Conservation (phyloP, 2,113 vertebrate species). For the Rhinopomastus cyanomelas region DNA sequence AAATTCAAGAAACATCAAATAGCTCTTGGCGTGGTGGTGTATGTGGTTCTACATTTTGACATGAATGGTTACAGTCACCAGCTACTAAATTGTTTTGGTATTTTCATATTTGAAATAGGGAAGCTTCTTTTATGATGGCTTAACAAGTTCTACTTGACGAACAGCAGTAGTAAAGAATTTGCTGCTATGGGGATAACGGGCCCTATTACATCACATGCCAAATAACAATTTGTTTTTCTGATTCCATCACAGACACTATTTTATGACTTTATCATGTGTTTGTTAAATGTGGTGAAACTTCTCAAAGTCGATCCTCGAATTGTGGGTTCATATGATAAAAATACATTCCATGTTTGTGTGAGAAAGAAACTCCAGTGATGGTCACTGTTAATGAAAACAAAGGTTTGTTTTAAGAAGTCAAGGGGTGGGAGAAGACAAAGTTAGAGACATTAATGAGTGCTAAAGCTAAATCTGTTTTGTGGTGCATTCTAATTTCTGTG, state of each 20-base stretch:
- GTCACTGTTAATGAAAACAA: neutral
- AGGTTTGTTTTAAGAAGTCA: neutral
- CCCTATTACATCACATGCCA: neutral
- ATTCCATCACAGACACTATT: neutral
- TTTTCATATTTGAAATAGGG: neutral
- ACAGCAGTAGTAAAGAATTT: neutral
- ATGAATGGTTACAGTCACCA: neutral
- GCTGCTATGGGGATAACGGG: neutral
- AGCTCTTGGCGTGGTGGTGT: neutral
- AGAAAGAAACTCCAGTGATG: neutral
- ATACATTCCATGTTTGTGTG: neutral
- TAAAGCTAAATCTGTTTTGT: neutral
- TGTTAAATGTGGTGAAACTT: neutral
- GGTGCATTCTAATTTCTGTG: neutral
- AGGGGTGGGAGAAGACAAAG: neutral
- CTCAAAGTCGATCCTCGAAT: neutral
- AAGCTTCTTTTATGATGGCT: neutral
- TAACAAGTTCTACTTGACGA: neutral
- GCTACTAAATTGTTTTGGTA: neutral
- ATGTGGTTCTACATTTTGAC: neutral
- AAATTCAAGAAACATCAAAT: neutral
- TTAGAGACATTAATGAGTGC: neutral
- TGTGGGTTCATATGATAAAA: neutral
- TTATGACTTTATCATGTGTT: neutral
- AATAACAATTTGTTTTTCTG: neutral